Percentiles rank a stretch among this genome's conserved stretches.
phyloP scores from a whole-genome alignment of 2,113 vertebrate species.

The Maylandia zebra region DNA sequence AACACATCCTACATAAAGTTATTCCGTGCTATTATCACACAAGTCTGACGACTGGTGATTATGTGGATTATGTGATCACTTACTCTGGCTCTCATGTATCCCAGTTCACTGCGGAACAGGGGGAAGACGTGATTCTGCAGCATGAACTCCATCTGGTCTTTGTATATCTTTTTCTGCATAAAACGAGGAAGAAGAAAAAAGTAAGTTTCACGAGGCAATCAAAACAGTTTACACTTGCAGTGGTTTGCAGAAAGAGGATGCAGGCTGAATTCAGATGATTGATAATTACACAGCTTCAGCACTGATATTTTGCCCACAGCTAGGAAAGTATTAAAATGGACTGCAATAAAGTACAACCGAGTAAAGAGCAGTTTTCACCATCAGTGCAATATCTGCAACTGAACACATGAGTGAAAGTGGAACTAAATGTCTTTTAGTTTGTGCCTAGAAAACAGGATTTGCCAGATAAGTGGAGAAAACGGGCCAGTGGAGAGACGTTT shows the following conservation, averaged over 20 bases:
- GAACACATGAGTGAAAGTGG: background rate
- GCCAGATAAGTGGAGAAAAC: background rate
- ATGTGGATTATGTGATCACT: constrained; percentile 21
- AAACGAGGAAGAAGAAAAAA: background rate
- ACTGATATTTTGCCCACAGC: background rate
- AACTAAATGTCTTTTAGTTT: background rate
- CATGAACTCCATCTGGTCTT: constrained; percentile 99
- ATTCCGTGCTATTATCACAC: background rate
- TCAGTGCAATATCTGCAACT: background rate
- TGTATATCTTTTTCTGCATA: constrained; percentile 94
- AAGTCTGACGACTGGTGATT: background rate
- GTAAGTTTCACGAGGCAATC: background rate
- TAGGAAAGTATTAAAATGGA: background rate
- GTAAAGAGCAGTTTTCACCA: background rate
- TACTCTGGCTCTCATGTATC: constrained; percentile 98
- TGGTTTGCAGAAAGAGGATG: background rate
- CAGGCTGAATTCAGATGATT: background rate
- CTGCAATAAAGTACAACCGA: background rate
- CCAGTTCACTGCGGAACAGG: constrained; percentile 91
- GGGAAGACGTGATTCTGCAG: constrained; percentile 97
- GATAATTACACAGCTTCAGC: background rate
- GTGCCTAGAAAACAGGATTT: background rate
- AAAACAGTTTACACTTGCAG: background rate
- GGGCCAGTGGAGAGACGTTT: background rate
- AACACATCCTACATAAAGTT: background rate